Conservation (phyloP, 2,888 invertebrate species). For the Argynnis bischoffii region DNA sequence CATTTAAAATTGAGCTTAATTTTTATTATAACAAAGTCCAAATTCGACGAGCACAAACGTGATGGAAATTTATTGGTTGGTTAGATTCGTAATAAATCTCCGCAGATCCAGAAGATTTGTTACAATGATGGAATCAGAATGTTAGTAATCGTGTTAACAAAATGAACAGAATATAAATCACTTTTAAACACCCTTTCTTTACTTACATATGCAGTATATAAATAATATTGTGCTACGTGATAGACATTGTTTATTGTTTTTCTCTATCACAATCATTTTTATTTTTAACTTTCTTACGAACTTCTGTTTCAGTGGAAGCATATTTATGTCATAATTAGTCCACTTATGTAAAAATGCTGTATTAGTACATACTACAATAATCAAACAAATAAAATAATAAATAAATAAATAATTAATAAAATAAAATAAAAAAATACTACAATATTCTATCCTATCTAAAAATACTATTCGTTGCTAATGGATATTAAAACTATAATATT, state of each 20-base stretch:
- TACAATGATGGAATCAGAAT: constrained; percentile 26
- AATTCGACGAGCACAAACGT: neutral
- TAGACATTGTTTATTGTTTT: constrained; percentile 17
- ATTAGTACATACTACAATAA: too few relatives aligned
- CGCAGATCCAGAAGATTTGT: constrained; percentile 31
- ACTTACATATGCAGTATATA: neutral
- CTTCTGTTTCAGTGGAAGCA: too few relatives aligned
- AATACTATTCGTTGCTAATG: too few relatives aligned
- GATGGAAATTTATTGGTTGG: constrained; percentile 27
- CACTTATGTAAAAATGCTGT: too few relatives aligned
- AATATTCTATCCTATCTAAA: too few relatives aligned
- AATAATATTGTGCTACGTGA: neutral
- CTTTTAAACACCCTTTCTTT: neutral
- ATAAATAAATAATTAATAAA: too few relatives aligned
- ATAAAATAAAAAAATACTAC: too few relatives aligned
- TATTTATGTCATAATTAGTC: too few relatives aligned
- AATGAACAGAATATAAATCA: constrained; percentile 9
- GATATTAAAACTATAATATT: too few relatives aligned
- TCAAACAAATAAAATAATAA: too few relatives aligned
- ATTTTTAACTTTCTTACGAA: too few relatives aligned
- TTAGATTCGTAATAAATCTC: constrained; percentile 34
- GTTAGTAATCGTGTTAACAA: constrained; percentile 17
- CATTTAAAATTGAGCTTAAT: constrained; percentile 14
- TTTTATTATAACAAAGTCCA: constrained; percentile 18
- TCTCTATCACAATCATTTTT: constrained; percentile 5